phyloP scores from a whole-genome alignment of 2,797 vertebrate species.

The Aulostomus chinensis region DNA sequence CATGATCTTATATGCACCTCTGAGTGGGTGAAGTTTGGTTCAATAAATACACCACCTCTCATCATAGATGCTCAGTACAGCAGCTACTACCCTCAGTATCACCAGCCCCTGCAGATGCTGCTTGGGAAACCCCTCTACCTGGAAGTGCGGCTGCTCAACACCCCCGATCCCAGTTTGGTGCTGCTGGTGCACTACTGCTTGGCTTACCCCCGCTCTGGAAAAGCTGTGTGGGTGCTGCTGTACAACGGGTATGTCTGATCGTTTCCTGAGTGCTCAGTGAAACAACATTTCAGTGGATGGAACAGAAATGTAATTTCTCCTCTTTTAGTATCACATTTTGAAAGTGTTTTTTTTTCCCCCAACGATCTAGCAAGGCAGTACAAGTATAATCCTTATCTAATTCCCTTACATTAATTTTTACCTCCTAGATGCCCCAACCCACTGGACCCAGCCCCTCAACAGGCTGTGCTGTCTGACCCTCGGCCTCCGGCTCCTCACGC shows the following conservation, averaged over 20 bases:
- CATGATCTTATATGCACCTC: too few species aligned
- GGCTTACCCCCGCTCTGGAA: conserved; percentile 82
- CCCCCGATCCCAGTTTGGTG: conserved; percentile 71
- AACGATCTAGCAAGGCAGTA: too few species aligned
- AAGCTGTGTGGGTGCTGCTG: conserved; percentile 79
- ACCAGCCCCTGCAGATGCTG: conserved; percentile 78
- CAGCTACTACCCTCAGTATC: conserved; percentile 80
- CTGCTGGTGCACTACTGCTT: conserved; percentile 83
- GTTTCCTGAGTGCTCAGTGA: background rate
- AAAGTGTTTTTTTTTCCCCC: background rate
- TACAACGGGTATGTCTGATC: conserved; percentile 76
- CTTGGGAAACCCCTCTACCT: conserved; percentile 79
- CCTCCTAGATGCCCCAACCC: conserved; percentile 77
- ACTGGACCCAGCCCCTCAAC: conserved; percentile 63
- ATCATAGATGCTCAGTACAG: conserved; percentile 71
- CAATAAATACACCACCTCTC: background rate
- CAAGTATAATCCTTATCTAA: too few species aligned
- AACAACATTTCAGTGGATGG: background rate
- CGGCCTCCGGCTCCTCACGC: conserved; percentile 34
- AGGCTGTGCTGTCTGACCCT: conserved; percentile 35
- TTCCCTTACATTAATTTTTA: background rate
- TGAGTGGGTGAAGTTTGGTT: background rate
- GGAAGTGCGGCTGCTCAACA: conserved; percentile 78
- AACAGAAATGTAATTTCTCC: background rate
- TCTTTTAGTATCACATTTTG: background rate